phyloP scores from a whole-genome alignment of 1,140 invertebrate species.

The Aethina tumida region DNA sequence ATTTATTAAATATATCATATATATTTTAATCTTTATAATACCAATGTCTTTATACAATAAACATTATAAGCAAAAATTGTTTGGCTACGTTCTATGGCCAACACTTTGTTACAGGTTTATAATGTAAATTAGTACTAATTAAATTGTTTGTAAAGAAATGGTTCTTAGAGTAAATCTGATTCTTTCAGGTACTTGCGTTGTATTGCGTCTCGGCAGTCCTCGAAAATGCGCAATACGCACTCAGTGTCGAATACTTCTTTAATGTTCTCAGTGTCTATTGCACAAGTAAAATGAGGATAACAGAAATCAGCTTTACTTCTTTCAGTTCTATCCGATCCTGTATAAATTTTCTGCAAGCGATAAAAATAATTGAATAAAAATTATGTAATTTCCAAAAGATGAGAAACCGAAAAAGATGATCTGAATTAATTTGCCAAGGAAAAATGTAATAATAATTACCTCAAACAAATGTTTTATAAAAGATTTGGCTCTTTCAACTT shows the following conservation, averaged over 20 bases:
- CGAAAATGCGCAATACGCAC: no score
- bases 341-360: constrained; percentile 84
- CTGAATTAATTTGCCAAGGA: neutral
- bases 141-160: no score
- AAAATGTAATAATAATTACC: constrained; percentile 42
- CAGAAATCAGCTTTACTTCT: constrained; percentile 98
- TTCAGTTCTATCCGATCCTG: constrained; percentile 88
- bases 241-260: constrained; percentile 98
- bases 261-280: constrained; percentile 99
- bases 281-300: constrained; percentile 99
- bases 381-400: neutral
- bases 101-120: no score
- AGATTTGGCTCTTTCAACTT: constrained; percentile 96
- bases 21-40: no score
- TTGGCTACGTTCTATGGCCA: no score
- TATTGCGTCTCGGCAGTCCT: constrained; percentile 99
- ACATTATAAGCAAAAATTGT: no score
- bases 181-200: constrained; percentile 88
- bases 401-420: no score
- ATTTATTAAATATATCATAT: no score
- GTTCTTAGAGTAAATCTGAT: constrained; percentile 8
- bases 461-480: constrained; percentile 99
- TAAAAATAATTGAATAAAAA: neutral
- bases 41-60: no score
- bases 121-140: no score